A percentile compares a stretch with the other conserved stretches of the same genome.
Conservation (phyloP, 2,113 vertebrate species). For the Trichechus manatus region DNA sequence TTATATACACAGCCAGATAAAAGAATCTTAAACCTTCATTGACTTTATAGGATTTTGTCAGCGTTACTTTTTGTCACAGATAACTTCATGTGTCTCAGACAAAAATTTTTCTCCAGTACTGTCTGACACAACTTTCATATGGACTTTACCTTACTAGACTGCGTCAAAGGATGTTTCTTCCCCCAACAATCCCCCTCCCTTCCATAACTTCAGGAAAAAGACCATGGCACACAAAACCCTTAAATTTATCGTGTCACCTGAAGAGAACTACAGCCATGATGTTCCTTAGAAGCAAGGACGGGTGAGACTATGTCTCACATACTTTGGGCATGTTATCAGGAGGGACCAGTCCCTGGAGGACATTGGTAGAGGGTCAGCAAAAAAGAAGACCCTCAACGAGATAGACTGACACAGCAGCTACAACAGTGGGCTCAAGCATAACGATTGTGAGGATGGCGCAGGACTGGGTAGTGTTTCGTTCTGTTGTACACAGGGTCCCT, state of each 20-base stretch:
- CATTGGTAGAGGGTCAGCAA: too few relatives aligned
- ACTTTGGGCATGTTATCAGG: too few relatives aligned
- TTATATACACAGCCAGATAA: conserved; percentile 1
- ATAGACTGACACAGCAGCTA: too few relatives aligned
- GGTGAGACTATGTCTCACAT: too few relatives aligned
- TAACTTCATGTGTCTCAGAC: neutral
- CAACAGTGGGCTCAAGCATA: too few relatives aligned
- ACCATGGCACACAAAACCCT: neutral
- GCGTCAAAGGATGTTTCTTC: neutral
- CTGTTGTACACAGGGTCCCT: too few relatives aligned
- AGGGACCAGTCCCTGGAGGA: too few relatives aligned
- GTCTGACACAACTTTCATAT: neutral
- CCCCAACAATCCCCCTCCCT: neutral
- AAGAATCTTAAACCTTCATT: conserved; percentile 2
- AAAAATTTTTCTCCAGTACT: conserved; percentile 5
- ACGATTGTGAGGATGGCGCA: too few relatives aligned
- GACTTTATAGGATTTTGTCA: conserved; percentile 21
- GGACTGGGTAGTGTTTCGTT: too few relatives aligned
- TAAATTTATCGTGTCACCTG: neutral
- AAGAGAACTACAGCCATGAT: neutral
- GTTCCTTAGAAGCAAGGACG: too few relatives aligned
- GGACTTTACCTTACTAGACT: neutral
- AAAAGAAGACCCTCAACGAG: too few relatives aligned
- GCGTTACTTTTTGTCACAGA: neutral
- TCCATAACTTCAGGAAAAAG: neutral